These are phyloP conservation scores for Coccyzus lansbergi DNA, from an alignment of 2,797 vertebrate species.

Conservation along the genomic window DNA sequence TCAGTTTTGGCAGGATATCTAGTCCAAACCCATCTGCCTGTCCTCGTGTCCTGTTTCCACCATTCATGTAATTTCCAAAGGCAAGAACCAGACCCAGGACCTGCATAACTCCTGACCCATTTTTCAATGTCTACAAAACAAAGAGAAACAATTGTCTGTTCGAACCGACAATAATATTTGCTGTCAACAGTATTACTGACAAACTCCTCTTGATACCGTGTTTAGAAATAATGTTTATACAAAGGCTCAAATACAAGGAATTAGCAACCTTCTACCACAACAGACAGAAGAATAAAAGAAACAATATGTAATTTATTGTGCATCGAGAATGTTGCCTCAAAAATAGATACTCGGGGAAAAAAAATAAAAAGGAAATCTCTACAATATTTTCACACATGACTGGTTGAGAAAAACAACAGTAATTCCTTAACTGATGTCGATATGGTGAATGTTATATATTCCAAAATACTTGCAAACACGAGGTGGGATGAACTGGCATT, in stretches of 20 bases:
- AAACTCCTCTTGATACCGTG: neutral
- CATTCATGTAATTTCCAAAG: constrained; percentile 98
- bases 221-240: neutral
- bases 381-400: neutral
- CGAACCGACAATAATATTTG: neutral
- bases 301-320: neutral
- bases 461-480: neutral
- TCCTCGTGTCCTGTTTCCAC: constrained; percentile 93
- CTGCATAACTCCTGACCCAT: constrained; percentile 84
- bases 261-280: neutral
- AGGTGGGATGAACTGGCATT: neutral
- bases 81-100: constrained; percentile 92
- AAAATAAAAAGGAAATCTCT: neutral
- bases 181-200: neutral
- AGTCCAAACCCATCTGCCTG: constrained; percentile 97
- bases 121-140: constrained; percentile 84
- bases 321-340: neutral
- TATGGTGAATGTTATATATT: neutral
- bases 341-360: neutral
- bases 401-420: neutral
- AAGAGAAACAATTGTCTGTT: neutral
- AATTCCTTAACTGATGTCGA: neutral
- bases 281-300: accelerated
- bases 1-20: constrained; percentile 96
- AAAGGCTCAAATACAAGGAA: neutral